Evolutionary conservation across 2,113 vertebrate species (phyloP).

Genomic region (Polypterus bichir): DNA sequence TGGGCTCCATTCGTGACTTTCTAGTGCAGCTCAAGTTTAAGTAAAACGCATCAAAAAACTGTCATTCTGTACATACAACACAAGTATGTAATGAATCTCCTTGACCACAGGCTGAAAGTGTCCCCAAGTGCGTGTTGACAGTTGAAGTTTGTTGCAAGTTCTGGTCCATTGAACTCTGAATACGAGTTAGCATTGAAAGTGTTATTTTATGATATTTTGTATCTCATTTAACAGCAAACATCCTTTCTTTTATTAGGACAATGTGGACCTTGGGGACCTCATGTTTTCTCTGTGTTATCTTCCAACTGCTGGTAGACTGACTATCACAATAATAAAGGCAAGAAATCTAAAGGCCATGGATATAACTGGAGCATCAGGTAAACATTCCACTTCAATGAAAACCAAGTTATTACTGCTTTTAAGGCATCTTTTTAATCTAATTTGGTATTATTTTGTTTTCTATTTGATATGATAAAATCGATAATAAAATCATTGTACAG

Average conservation of each 20-base stretch:
- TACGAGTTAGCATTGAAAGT: background rate
- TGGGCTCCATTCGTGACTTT: too few species aligned
- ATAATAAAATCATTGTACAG: too few species aligned
- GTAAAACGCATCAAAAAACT: too few species aligned
- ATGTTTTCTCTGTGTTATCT: constrained; percentile 98
- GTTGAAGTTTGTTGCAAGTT: background rate
- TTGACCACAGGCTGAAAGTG: too few species aligned
- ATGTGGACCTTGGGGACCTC: constrained; percentile 90
- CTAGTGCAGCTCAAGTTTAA: too few species aligned
- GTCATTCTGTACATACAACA: too few species aligned
- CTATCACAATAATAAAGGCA: constrained; percentile 95
- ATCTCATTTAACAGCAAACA: background rate
- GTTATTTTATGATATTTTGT: background rate
- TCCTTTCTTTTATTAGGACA: constrained; percentile 62
- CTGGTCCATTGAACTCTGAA: background rate
- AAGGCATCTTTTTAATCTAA: too few species aligned
- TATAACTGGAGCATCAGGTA: constrained; percentile 96
- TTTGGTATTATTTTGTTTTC: too few species aligned
- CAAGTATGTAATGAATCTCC: too few species aligned
- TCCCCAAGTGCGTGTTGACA: too few species aligned
- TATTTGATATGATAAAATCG: too few species aligned
- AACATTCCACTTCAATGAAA: constrained; percentile 13
- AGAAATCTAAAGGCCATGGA: constrained; percentile 98
- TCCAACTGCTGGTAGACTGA: constrained; percentile 89
- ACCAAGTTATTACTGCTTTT: too few species aligned